These are phyloP conservation scores for Herpailurus yagouaroundi DNA, from an alignment of 2,113 vertebrate species.

Conservation along the genomic window DNA sequence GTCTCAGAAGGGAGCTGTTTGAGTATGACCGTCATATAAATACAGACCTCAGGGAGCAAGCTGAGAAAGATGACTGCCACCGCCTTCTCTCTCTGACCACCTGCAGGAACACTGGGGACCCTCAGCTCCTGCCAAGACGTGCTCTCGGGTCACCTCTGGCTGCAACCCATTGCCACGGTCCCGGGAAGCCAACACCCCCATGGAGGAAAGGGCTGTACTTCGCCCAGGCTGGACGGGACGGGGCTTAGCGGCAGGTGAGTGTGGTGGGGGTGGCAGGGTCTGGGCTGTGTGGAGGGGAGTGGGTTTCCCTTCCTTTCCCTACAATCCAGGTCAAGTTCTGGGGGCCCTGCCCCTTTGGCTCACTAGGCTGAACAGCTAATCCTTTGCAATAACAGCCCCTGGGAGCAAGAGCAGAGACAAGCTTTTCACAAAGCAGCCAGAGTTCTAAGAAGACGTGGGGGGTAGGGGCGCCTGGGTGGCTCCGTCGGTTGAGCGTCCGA, in stretches of 20 bases:
- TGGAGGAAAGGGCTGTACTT: background rate
- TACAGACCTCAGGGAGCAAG: background rate
- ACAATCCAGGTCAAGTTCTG: background rate
- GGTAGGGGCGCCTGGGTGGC: too few relatives aligned
- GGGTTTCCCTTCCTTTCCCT: background rate
- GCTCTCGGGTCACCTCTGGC: background rate
- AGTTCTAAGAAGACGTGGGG: constrained; percentile 6
- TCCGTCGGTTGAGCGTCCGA: too few relatives aligned
- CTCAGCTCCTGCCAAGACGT: background rate
- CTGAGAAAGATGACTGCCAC: background rate
- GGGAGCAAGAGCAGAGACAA: constrained; percentile 29
- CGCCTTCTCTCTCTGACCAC: background rate
- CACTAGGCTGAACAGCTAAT: constrained; percentile 7
- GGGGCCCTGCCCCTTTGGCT: background rate
- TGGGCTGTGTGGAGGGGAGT: background rate
- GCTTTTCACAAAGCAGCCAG: background rate
- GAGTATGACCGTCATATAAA: background rate
- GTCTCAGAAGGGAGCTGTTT: background rate
- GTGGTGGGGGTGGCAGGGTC: background rate
- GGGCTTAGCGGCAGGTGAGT: background rate
- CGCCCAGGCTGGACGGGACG: background rate
- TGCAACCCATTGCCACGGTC: background rate
- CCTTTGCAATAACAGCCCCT: constrained; percentile 35
- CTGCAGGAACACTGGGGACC: background rate
- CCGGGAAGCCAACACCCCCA: background rate